Evolutionary conservation across 1,140 invertebrate species (phyloP).

Genomic region (Aphaenogaster floridana): DNA sequence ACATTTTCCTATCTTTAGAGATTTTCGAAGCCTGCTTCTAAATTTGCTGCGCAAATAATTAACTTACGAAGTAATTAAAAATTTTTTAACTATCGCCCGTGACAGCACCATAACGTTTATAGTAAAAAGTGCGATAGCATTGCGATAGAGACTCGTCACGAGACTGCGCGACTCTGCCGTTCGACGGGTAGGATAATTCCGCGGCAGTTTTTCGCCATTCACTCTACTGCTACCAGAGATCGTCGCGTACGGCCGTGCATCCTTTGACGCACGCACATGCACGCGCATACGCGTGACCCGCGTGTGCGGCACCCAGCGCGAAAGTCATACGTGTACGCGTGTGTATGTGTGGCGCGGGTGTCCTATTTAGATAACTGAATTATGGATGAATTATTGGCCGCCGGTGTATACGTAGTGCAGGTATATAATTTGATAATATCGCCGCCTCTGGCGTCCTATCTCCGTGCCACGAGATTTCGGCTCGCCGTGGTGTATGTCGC

Average conservation of each 20-base stretch:
- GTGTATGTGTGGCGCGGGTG: constrained; percentile 57
- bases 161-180: not conserved
- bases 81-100: not conserved
- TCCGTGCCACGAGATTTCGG: constrained; percentile 58
- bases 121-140: not conserved
- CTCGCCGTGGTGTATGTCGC: constrained; percentile 57
- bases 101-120: not conserved
- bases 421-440: constrained; percentile 84
- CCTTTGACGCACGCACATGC: not conserved
- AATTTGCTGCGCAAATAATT: not conserved
- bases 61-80: not conserved
- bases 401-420: constrained; percentile 78
- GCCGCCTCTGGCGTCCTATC: constrained; percentile 75
- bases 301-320: not conserved
- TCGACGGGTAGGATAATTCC: not conserved
- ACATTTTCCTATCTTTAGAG: no score
- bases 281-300: not conserved
- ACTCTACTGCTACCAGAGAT: constrained; percentile 42
- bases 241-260: constrained; percentile 3
- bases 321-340: constrained; percentile 18
- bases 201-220: constrained; percentile 49
- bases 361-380: constrained; percentile 85
- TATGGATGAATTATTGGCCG: constrained; percentile 84
- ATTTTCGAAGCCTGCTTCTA: no score
- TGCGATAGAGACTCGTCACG: constrained; percentile 7